Conservation (phyloP, 2,888 invertebrate species). For the Leucophenga maculata region DNA sequence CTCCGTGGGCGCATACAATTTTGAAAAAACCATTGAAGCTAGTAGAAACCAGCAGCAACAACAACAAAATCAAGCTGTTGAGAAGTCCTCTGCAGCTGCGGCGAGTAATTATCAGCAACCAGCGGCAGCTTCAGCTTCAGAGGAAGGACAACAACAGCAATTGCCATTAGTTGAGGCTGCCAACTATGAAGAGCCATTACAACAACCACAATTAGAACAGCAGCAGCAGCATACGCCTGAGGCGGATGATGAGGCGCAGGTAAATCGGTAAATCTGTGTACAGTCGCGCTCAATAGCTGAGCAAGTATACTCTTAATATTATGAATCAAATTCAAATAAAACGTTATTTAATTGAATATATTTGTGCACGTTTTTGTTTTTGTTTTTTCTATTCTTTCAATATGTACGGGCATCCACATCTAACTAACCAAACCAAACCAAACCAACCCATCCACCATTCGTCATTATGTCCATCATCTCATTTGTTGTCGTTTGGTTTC, state of each 20-base stretch:
- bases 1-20: conserved; percentile 68
- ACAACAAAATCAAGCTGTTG: conserved; percentile 24
- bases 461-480: background rate
- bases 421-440: background rate
- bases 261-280: conserved; percentile 8
- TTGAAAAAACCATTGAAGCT: conserved; percentile 55
- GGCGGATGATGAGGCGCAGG: background rate
- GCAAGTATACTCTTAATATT: conserved; percentile 35
- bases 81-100: background rate
- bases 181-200: background rate
- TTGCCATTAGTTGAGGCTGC: conserved; percentile 17
- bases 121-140: background rate
- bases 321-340: conserved; percentile 52
- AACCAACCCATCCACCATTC: too few relatives aligned
- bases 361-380: conserved; percentile 49
- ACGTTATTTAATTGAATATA: conserved; percentile 66
- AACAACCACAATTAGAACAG: conserved; percentile 24
- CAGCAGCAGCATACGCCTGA: background rate
- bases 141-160: background rate
- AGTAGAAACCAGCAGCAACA: conserved; percentile 30
- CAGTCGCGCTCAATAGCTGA: background rate
- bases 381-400: conserved; percentile 43
- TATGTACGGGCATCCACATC: background rate
- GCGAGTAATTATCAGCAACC: conserved; percentile 26
- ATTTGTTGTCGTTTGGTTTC: background rate